Evolutionary conservation across 2,797 vertebrate genomes (phyloP).

Genomic region (Malurus leucopterus): DNA sequence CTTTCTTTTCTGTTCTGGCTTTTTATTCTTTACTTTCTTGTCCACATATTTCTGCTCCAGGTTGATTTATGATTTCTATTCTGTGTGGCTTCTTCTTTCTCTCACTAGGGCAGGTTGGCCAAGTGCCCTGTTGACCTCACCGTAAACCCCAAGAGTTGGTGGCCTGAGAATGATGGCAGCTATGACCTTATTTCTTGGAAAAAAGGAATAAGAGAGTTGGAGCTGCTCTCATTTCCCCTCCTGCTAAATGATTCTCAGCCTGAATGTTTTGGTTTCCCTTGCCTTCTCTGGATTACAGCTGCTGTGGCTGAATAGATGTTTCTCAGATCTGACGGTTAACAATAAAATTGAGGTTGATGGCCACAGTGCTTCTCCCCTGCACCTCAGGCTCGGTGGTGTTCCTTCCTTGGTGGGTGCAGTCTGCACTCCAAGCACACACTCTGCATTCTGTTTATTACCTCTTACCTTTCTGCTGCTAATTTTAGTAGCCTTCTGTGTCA

Average conservation of each 20-base stretch:
- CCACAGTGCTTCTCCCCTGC: neutral
- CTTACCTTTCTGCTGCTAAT: neutral
- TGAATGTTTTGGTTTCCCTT: neutral
- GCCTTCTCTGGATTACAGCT: neutral
- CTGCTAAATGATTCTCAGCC: neutral
- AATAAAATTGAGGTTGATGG: neutral
- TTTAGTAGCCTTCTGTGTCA: neutral
- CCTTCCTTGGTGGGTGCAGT: neutral
- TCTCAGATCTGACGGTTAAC: neutral
- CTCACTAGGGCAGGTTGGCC: neutral
- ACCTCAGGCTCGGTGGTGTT: rapidly evolving
- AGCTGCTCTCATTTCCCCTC: slow-evolving; percentile 4
- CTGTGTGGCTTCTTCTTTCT: neutral
- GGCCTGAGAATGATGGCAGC: neutral
- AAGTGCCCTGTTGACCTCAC: neutral
- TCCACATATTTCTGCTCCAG: neutral
- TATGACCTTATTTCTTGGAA: neutral
- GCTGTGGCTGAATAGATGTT: neutral
- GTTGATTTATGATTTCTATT: neutral
- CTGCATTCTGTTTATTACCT: neutral
- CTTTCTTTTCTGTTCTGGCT: neutral
- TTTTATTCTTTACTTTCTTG: neutral
- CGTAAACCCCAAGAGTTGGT: rapidly evolving
- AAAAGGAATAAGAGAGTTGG: neutral
- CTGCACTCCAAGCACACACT: neutral